These are phyloP conservation scores for Tipula lateralis DNA, from an alignment of 2,888 invertebrate species.

Conservation along the genomic window DNA sequence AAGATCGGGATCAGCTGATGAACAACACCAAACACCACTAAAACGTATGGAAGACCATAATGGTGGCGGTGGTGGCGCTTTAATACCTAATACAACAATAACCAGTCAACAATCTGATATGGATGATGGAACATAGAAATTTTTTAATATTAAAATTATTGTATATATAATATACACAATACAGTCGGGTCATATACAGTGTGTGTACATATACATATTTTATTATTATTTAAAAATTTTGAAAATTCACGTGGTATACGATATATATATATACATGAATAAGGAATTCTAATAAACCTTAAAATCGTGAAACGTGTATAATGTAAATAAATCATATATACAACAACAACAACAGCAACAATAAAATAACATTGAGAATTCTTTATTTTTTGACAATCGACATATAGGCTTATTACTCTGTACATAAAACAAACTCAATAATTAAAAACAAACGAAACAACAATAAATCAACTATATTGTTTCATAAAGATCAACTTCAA, in stretches of 20 bases:
- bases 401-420: slow-evolving; percentile 50
- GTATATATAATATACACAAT: neutral
- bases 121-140: slow-evolving; percentile 48
- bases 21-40: slow-evolving; percentile 26
- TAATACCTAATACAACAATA: neutral
- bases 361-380: neutral
- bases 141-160: slow-evolving; percentile 8
- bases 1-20: slow-evolving; percentile 30
- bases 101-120: slow-evolving; percentile 41
- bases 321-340: neutral
- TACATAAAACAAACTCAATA: slow-evolving; percentile 40
- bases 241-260: slow-evolving; percentile 14
- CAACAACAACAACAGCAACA: neutral
- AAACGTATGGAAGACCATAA: slow-evolving; percentile 24
- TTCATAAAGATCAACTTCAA: slow-evolving; percentile 30
- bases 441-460: slow-evolving; percentile 35
- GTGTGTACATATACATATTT: neutral
- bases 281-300: neutral
- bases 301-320: neutral
- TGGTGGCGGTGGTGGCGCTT: neutral
- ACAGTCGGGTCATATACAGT: neutral
- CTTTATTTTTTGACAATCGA: slow-evolving; percentile 49
- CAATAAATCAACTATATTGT: slow-evolving; percentile 31
- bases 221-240: neutral
- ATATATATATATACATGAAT: neutral